Conservation (phyloP, 2,797 vertebrate genomes). For the Momotus momota region DNA sequence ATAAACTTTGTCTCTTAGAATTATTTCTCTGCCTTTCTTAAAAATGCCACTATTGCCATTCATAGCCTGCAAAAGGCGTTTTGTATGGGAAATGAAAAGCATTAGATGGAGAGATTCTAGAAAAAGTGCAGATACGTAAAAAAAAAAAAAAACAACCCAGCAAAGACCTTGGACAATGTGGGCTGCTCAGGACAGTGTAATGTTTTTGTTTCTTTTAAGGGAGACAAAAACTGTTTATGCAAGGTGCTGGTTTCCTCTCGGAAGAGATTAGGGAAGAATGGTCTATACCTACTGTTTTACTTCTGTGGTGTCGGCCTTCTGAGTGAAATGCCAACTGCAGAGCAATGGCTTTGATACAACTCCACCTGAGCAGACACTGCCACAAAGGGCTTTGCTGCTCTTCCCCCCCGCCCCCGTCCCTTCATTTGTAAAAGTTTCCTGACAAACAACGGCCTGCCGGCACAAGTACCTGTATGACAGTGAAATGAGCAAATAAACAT, state of each 20-base stretch:
- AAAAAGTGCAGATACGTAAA: not conserved
- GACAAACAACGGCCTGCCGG: not conserved
- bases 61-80: not conserved
- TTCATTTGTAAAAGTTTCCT: not conserved
- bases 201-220: not conserved
- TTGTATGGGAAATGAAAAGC: not conserved
- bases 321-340: not conserved
- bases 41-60: not conserved
- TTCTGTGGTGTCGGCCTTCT: not conserved
- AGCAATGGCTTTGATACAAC: not conserved
- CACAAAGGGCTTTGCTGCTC: not conserved
- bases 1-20: not conserved
- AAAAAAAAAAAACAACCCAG: not conserved
- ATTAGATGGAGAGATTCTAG: not conserved
- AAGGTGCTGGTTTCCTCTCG: not conserved
- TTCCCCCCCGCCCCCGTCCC: too few relatives aligned
- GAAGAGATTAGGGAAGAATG: fast-evolving
- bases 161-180: not conserved
- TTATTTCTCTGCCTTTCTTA: not conserved
- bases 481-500: not conserved
- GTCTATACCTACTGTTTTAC: not conserved
- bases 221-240: not conserved
- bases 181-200: not conserved
- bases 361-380: not conserved
- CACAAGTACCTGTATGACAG: not conserved